Percentiles rank a stretch among this genome's conserved stretches.
phyloP scores from a whole-genome alignment of 2,113 vertebrate species.

The Burhinus oedicnemus region DNA sequence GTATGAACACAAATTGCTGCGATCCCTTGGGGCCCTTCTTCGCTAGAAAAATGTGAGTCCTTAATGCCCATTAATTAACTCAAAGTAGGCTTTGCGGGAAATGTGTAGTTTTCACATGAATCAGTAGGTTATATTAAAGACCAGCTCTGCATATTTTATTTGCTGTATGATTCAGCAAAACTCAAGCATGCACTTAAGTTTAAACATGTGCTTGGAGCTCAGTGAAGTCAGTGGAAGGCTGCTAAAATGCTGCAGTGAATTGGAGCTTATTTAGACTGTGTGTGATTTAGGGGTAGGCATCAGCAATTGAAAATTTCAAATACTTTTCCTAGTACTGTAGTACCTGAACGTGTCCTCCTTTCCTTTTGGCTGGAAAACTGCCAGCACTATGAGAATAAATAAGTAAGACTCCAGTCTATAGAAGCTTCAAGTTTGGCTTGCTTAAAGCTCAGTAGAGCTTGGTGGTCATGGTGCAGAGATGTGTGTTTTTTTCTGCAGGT shows the following conservation, averaged over 20 bases:
- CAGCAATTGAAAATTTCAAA: background rate
- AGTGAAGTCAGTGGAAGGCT: background rate
- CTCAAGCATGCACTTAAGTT: slow-evolving; percentile 1
- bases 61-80: slow-evolving; percentile 62
- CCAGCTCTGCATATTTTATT: slow-evolving; percentile 47
- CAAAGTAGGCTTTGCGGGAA: slow-evolving; percentile 35
- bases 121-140: slow-evolving; percentile 53
- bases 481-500: background rate
- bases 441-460: background rate
- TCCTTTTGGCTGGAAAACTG: background rate
- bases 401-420: background rate
- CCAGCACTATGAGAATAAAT: background rate
- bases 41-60: background rate
- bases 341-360: background rate
- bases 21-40: slow-evolving; percentile 42
- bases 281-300: background rate
- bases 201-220: background rate
- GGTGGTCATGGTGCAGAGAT: background rate
- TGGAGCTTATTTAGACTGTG: background rate
- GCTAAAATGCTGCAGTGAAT: background rate
- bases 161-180: slow-evolving; percentile 61
- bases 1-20: slow-evolving; percentile 41
- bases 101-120: slow-evolving; percentile 52
- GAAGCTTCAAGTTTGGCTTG: background rate
- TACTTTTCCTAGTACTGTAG: background rate